phyloP scores from a whole-genome alignment of 2,797 vertebrate genomes.

The Onychomys arenicola region DNA sequence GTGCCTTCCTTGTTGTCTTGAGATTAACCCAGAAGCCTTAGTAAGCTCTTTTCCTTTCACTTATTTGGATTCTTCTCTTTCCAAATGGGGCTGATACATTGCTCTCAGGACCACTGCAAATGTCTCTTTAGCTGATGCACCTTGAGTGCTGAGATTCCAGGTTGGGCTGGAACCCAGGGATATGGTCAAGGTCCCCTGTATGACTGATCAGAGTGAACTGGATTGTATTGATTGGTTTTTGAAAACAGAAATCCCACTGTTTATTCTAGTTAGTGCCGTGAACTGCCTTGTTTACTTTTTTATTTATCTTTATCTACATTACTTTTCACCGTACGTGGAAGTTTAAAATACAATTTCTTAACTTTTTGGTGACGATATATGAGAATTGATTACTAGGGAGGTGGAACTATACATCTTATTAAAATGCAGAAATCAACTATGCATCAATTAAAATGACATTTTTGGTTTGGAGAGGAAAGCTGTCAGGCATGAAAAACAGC shows the following conservation, averaged over 20 bases:
- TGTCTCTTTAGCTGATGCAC: background rate
- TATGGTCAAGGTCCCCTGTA: background rate
- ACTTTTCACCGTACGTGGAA: background rate
- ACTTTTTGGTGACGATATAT: background rate
- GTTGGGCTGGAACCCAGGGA: background rate
- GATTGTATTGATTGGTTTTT: background rate
- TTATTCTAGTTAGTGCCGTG: background rate
- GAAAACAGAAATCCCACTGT: background rate
- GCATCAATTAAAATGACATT: background rate
- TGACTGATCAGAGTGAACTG: no score
- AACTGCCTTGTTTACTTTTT: background rate
- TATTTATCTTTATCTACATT: background rate
- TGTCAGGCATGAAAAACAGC: background rate
- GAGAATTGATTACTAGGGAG: background rate
- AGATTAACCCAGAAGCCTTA: background rate
- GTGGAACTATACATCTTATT: background rate
- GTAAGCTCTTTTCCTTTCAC: background rate
- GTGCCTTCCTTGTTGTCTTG: background rate
- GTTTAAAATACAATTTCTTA: background rate
- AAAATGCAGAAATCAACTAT: conserved; percentile 11
- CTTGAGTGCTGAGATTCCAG: background rate
- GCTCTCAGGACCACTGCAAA: background rate
- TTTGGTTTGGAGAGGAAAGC: conserved; percentile 26
- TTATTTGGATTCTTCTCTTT: background rate
- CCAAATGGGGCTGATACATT: no score